Evolutionary conservation across 2,113 vertebrate species (phyloP).

Genomic region (Serilophus lunatus): DNA sequence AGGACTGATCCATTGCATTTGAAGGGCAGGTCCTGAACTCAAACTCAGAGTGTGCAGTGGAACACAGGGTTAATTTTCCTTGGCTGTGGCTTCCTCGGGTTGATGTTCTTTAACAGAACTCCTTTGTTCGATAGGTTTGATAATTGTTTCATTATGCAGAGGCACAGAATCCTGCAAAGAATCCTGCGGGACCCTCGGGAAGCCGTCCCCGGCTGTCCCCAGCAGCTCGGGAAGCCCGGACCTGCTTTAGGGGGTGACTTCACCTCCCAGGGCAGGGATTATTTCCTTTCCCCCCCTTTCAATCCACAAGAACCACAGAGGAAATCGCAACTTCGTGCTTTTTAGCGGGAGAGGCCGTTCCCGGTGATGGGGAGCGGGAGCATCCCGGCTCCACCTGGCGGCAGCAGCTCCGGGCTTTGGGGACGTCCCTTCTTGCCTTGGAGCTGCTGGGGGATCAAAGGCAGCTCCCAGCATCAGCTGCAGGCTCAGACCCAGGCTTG

Average conservation of each 20-base stretch:
- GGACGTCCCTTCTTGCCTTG: background rate
- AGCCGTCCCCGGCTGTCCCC: background rate
- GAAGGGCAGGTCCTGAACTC: background rate
- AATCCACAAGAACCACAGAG: background rate
- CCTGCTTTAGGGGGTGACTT: background rate
- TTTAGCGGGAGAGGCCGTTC: background rate
- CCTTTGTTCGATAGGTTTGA: background rate
- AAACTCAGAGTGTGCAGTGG: background rate
- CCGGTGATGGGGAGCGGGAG: background rate
- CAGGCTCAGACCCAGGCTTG: background rate
- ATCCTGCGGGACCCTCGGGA: background rate
- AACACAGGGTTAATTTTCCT: slow-evolving; percentile 31
- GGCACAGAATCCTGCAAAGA: too few relatives aligned
- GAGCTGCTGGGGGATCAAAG: background rate
- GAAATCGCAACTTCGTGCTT: background rate
- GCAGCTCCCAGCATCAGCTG: background rate
- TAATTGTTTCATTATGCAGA: slow-evolving; percentile 1
- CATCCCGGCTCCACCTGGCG: slow-evolving; percentile 66
- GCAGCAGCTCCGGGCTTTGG: slow-evolving; percentile 1
- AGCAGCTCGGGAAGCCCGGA: background rate
- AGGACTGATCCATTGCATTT: background rate
- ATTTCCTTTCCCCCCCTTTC: background rate
- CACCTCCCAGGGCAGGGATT: background rate
- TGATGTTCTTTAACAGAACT: slow-evolving; percentile 26
- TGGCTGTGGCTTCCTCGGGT: slow-evolving; percentile 1